phyloP scores from a whole-genome alignment of 2,888 invertebrate species.

The Choreutis nemorana region DNA sequence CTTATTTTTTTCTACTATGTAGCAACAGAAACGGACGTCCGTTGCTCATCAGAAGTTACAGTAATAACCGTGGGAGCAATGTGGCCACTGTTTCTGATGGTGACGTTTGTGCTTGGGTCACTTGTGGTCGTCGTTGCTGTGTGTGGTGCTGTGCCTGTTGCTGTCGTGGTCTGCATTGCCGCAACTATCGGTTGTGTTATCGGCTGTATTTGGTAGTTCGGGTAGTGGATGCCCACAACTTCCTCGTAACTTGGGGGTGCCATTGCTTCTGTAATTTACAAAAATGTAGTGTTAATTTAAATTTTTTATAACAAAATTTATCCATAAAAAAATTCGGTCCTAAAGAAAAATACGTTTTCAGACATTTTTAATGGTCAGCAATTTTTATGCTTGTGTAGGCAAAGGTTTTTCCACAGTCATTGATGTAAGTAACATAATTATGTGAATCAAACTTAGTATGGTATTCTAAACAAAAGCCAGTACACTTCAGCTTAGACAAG shows the following conservation, averaged over 20 bases:
- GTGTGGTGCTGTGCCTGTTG: constrained; percentile 10
- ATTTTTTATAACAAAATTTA: too few species aligned
- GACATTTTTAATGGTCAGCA: too few species aligned
- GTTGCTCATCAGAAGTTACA: constrained; percentile 22
- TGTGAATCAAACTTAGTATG: too few species aligned
- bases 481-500: too few species aligned
- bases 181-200: constrained; percentile 40
- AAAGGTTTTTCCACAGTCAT: too few species aligned
- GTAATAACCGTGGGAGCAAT: constrained; percentile 20
- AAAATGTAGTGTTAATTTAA: too few species aligned
- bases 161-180: constrained; percentile 6
- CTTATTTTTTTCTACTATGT: too few species aligned
- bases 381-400: too few species aligned
- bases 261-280: constrained; percentile 57
- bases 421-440: too few species aligned
- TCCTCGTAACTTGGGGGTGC: constrained; percentile 59
- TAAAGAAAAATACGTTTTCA: too few species aligned
- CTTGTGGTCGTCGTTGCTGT: constrained; percentile 10
- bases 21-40: constrained; percentile 23
- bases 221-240: constrained; percentile 53
- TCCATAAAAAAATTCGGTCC: too few species aligned
- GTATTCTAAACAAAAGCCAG: too few species aligned
- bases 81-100: constrained; percentile 4
- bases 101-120: constrained; percentile 10
- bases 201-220: constrained; percentile 33